A percentile compares a stretch with the other conserved stretches of the same genome.
Evolutionary conservation across 2,113 vertebrate species (phyloP).

Genomic region (Alexandromys fortis): DNA sequence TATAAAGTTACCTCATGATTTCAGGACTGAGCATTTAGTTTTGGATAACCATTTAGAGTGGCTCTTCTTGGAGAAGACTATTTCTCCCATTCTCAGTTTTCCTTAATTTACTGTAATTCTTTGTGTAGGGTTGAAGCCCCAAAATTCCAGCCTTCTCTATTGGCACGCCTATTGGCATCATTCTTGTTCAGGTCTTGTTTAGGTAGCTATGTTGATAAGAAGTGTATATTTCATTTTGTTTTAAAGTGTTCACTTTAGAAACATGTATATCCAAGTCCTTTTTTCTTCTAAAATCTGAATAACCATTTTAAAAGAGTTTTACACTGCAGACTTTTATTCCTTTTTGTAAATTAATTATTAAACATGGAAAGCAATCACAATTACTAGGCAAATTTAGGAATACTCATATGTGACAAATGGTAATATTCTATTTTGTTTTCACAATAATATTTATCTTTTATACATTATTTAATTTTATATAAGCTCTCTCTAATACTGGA

Average conservation of each 20-base stretch:
- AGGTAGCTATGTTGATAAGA: neutral
- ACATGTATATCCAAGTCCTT: neutral
- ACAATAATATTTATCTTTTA: neutral
- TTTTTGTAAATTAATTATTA: neutral
- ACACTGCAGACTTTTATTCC: neutral
- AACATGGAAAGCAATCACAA: neutral
- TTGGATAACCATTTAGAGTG: no score
- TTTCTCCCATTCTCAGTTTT: no score
- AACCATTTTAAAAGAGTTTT: neutral
- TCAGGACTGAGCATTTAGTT: no score
- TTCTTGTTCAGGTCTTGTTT: neutral
- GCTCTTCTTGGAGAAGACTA: no score
- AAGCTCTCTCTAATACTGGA: neutral
- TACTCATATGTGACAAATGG: neutral
- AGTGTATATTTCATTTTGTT: neutral
- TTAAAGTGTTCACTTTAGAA: constrained; percentile 31
- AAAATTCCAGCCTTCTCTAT: neutral
- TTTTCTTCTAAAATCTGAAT: neutral
- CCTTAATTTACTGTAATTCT: no score
- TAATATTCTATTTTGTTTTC: neutral
- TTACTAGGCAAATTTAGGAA: constrained; percentile 43
- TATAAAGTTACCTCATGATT: no score
- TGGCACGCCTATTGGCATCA: neutral
- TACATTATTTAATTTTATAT: neutral
- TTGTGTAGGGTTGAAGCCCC: neutral